Conservation (phyloP, 2,113 vertebrate species). For the Synodontis membranacea region DNA sequence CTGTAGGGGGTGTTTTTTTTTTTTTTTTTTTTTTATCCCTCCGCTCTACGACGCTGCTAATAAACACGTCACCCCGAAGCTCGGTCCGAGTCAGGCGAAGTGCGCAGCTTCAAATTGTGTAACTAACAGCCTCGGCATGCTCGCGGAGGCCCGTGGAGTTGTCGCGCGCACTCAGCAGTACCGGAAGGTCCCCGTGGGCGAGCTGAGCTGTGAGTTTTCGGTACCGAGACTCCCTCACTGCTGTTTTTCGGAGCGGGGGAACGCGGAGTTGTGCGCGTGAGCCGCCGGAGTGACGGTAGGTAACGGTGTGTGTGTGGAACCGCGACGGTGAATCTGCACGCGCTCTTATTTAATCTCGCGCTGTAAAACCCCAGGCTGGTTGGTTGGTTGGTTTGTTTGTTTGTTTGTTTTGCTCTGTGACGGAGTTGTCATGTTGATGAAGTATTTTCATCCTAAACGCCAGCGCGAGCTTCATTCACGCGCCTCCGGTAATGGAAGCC, state of each 20-base stretch:
- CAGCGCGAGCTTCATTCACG: not conserved
- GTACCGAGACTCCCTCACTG: constrained; percentile 52
- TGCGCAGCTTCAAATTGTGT: constrained; percentile 75
- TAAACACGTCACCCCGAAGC: constrained; percentile 76
- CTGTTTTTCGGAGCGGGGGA: not conserved
- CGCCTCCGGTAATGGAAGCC: not conserved
- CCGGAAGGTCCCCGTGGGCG: constrained; percentile 14
- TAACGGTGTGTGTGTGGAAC: not conserved
- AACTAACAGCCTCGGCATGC: constrained; percentile 75
- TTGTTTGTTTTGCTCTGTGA: not conserved
- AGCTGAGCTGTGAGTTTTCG: constrained; percentile 38
- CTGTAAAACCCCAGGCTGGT: too few relatives aligned
- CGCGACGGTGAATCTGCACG: not conserved
- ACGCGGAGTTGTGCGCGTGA: constrained; percentile 20
- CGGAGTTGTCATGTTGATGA: constrained; percentile 1
- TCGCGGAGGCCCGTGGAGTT: constrained; percentile 63
- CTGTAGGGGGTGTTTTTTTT: constrained; percentile 17
- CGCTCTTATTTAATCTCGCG: not conserved
- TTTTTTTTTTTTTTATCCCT: constrained; percentile 33
- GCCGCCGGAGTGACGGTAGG: constrained; percentile 43
- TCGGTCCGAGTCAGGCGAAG: constrained; percentile 62
- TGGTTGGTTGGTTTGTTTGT: too few relatives aligned
- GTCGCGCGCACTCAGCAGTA: constrained; percentile 47
- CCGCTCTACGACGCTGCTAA: constrained; percentile 58
- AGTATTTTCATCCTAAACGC: constrained; percentile 22